Conservation (phyloP, 2,113 vertebrate genomes). For the Xyliphius kryptos region DNA sequence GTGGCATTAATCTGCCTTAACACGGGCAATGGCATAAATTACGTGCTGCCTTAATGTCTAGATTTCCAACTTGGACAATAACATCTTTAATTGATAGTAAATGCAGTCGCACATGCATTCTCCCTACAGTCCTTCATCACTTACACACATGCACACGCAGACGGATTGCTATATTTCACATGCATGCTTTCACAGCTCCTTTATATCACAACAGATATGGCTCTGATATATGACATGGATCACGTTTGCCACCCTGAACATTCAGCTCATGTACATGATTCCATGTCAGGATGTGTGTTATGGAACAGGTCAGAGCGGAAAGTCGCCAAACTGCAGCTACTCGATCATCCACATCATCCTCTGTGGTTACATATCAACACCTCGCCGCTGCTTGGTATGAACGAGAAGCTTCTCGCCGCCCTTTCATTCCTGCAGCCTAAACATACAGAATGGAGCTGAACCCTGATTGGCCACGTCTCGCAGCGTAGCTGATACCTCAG, state of each 20-base stretch:
- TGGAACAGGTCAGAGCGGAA: background rate
- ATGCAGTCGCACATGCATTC: background rate
- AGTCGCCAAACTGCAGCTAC: background rate
- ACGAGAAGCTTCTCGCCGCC: too few species aligned
- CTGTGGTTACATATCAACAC: constrained; percentile 8
- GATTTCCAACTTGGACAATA: background rate
- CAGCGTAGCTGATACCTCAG: constrained; percentile 29
- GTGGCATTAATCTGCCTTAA: constrained; percentile 14
- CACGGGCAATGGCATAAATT: constrained; percentile 5
- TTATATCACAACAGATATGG: background rate
- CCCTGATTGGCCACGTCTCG: constrained; percentile 37
- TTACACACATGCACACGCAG: background rate
- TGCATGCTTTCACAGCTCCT: background rate
- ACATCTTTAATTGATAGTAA: constrained; percentile 11
- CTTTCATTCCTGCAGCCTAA: constrained; percentile 23
- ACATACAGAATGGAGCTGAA: constrained; percentile 19
- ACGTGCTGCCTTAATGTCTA: constrained; percentile 1
- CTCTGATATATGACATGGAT: background rate
- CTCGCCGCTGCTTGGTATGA: constrained; percentile 12
- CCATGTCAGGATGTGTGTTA: background rate
- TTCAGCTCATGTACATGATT: background rate
- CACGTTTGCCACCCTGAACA: background rate
- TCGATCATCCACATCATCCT: constrained; percentile 9
- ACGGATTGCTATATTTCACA: background rate
- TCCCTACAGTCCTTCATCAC: constrained; percentile 5